A percentile compares a stretch with the other conserved stretches of the same genome.
These are phyloP conservation scores for Irena cyanogastra DNA, from an alignment of 2,113 vertebrate species.

Conservation along the genomic window DNA sequence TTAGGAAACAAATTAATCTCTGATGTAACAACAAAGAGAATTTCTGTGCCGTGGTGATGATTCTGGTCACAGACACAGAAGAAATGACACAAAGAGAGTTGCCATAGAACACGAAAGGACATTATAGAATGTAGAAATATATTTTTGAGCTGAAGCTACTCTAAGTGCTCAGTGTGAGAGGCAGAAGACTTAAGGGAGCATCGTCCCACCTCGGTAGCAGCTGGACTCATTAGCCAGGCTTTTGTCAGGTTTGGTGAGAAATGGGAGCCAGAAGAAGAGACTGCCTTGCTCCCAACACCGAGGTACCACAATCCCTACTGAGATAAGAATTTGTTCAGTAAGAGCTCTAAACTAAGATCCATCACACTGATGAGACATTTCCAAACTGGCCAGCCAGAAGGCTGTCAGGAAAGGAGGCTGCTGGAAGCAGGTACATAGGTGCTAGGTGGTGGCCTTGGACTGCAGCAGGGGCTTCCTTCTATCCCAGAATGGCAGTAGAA, in stretches of 20 bases:
- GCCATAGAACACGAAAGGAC: neutral
- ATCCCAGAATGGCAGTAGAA: neutral
- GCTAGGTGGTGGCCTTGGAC: neutral
- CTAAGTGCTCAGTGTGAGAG: neutral
- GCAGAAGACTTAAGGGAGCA: neutral
- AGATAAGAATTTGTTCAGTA: neutral
- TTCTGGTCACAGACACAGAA: neutral
- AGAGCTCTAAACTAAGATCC: neutral
- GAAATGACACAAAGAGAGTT: neutral
- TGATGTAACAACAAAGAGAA: neutral
- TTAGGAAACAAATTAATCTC: constrained; percentile 10
- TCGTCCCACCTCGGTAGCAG: neutral
- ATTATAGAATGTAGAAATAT: neutral
- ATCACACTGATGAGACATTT: neutral
- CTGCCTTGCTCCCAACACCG: neutral
- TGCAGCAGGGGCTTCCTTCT: neutral
- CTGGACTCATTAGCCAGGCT: neutral
- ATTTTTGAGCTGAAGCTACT: neutral
- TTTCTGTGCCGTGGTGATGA: neutral
- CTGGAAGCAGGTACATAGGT: neutral
- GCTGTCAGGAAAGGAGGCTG: neutral
- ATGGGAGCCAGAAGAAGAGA: neutral
- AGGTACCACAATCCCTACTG: neutral
- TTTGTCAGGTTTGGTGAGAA: neutral
- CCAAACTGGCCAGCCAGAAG: too few relatives aligned